phyloP scores from a whole-genome alignment of 2,888 invertebrate genomes.

The Pyralis farinalis region DNA sequence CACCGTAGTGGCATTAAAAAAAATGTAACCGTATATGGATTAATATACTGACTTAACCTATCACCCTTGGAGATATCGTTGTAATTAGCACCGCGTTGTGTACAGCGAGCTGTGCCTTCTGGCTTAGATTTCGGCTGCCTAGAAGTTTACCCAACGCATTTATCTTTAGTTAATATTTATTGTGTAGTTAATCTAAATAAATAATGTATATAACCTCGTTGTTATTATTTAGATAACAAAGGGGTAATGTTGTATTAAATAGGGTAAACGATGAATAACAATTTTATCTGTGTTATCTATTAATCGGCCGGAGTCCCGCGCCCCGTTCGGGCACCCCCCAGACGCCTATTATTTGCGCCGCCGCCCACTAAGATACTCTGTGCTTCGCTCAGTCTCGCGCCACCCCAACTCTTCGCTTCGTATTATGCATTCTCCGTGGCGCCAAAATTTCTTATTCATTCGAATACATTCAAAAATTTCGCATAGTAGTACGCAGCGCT shows the following conservation, averaged over 20 bases:
- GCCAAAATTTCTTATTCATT: slow-evolving; percentile 73
- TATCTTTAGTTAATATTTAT: too few relatives aligned
- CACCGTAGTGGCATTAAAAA: too few relatives aligned
- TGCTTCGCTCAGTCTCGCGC: slow-evolving; percentile 30
- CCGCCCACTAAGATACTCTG: slow-evolving; percentile 7
- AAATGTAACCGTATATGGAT: too few relatives aligned
- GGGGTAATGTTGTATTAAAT: too few relatives aligned
- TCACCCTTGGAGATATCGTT: too few relatives aligned
- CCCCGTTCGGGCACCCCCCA: neutral
- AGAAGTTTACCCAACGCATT: too few relatives aligned
- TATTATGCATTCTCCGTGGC: slow-evolving; percentile 59
- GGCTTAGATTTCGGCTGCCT: too few relatives aligned
- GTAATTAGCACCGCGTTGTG: too few relatives aligned
- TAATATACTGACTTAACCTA: too few relatives aligned
- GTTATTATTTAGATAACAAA: slow-evolving; percentile 1
- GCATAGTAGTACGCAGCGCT: slow-evolving; percentile 58
- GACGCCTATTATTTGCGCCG: slow-evolving; percentile 15
- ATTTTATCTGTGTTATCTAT: slow-evolving; percentile 31
- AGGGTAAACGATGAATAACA: slow-evolving; percentile 21
- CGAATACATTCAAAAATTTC: slow-evolving; percentile 71
- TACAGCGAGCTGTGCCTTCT: too few relatives aligned
- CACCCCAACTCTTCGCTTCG: slow-evolving; percentile 27
- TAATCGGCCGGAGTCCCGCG: slow-evolving; percentile 22
- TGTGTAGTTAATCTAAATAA: too few relatives aligned
- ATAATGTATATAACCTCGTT: neutral